Evolutionary conservation across 2,113 vertebrate species (phyloP).

Genomic region (Typhlomys cinereus): DNA sequence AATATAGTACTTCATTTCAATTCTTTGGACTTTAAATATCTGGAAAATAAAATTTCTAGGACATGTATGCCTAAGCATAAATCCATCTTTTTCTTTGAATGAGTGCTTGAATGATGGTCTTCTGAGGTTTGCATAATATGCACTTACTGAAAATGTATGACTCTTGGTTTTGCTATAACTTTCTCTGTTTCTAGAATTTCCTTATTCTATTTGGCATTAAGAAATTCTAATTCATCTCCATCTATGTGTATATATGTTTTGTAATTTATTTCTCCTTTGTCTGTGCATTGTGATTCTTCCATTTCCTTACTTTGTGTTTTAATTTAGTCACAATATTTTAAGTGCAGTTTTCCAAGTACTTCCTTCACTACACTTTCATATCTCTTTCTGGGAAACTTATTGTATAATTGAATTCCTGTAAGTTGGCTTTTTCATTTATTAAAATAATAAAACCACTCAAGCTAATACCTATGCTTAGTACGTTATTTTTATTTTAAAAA

Average conservation of each 20-base stretch:
- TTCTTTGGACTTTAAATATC: background rate
- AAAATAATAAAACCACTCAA: background rate
- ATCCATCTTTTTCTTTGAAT: background rate
- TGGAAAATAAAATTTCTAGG: background rate
- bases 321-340: background rate
- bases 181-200: background rate
- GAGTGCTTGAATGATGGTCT: background rate
- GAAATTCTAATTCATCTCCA: background rate
- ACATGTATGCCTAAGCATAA: background rate
- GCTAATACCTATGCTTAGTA: background rate
- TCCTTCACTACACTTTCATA: background rate
- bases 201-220: background rate
- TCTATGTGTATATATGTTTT: background rate
- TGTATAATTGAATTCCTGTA: background rate
- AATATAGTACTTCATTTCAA: background rate
- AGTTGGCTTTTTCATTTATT: background rate
- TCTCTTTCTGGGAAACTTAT: background rate
- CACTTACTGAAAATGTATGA: background rate
- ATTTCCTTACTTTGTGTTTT: background rate
- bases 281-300: background rate
- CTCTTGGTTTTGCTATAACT: background rate
- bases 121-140: background rate
- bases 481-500: background rate
- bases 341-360: background rate
- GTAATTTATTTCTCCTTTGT: background rate